Base-by-base conservation (phyloP, 2,797 vertebrate genomes). In the Brachyalestes nurse region DNA sequence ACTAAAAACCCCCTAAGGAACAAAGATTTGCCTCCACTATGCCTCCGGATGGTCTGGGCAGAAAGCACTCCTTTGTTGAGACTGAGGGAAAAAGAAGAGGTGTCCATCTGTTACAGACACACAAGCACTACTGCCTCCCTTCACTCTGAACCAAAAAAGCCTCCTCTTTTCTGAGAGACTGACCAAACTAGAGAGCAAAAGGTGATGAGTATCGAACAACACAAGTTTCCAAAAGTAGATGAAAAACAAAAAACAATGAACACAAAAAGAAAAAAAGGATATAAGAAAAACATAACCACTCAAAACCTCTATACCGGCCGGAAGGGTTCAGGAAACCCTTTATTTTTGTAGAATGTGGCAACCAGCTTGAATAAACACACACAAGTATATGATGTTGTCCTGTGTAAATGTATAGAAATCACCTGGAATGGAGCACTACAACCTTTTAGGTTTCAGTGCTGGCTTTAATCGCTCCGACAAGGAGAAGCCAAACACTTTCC, bases 51-150 rank as follows among this genome's bases (percentile, higher is more conserved):
- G 28, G 16, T 38, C 61, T 8, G 21, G 53, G 51, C 40, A 6
- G 34, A 38, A 25, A 66, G 49, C 40, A 25, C 13, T 40, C 47
- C 55, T 49, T 73, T 72, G 71, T 72, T 58, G 13, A 74, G 38
- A 67, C 45, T 58, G 65, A 77, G 28, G 71, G 4, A 72, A 72
- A 47, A 64, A 42, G 58, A 16, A 77, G 25, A 51, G 28, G 28
- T 61, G 25, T 45, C 67, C 67, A 78, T 77, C 61, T 81, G 73
- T 64, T 38, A 23, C 42, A 61, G 51, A 67, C 17, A 5, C 60
- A 38, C 45, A 34, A 77, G 60, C 73, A 67, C 69, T 4, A 21
- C 6, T 34, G 64, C 16, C 13, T 51, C 47, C 14, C 23, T 49
- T 51, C 21, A 16, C 25, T 62, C 4, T 34, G 23, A 13, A 65